These are phyloP conservation scores for Poecilia gillii DNA, from an alignment of 2,797 vertebrate genomes.

Conservation along the genomic window DNA sequence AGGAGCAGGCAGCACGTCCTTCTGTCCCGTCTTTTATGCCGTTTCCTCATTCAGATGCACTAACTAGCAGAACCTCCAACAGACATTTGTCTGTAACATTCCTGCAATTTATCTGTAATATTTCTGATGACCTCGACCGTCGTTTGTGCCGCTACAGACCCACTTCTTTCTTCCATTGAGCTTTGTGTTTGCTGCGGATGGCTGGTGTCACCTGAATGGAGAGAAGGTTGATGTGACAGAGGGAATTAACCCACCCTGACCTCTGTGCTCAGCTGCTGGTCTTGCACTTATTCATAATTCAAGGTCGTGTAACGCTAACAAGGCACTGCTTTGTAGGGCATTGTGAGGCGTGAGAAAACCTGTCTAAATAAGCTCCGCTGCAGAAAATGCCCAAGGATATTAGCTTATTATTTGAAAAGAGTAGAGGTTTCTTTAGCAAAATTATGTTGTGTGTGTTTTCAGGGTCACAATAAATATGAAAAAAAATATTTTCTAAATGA, in stretches of 20 bases:
- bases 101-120: background rate
- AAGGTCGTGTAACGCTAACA: constrained; percentile 11
- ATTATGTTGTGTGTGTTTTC: background rate
- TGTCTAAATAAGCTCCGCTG: background rate
- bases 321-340: constrained; percentile 1
- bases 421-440: background rate
- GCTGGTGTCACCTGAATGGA: constrained; percentile 3
- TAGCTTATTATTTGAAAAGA: background rate
- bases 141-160: background rate
- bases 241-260: constrained; percentile 25
- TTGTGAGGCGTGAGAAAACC: background rate
- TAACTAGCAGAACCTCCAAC: background rate
- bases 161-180: background rate
- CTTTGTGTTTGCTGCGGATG: background rate
- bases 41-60: background rate
- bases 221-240: background rate
- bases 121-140: background rate
- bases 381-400: background rate
- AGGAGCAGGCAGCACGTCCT: background rate
- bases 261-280: constrained; percentile 15
- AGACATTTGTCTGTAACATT: background rate
- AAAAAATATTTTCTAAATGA: background rate
- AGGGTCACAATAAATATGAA: background rate
- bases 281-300: constrained; percentile 23
- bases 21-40: background rate